These are phyloP conservation scores for Psammodynastes pulverulentus DNA, from an alignment of 2,113 vertebrate genomes.

Conservation along the genomic window DNA sequence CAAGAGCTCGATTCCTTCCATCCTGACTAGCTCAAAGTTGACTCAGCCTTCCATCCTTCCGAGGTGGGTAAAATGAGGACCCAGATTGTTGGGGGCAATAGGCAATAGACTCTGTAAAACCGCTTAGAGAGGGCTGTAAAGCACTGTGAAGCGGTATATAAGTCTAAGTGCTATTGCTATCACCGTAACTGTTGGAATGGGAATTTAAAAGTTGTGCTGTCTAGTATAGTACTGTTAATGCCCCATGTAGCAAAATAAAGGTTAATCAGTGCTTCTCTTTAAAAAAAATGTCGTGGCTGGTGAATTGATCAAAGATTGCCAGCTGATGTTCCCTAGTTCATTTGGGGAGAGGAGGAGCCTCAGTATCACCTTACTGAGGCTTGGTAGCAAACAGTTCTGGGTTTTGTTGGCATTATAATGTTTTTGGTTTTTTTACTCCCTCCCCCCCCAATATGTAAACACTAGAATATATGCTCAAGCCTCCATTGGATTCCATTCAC, in stretches of 20 bases:
- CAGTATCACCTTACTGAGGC: neutral
- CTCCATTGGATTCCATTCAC: neutral
- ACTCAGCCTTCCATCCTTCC: neutral
- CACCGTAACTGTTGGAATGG: neutral
- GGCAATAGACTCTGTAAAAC: neutral
- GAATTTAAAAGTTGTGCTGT: neutral
- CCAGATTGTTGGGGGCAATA: neutral
- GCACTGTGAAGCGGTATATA: neutral
- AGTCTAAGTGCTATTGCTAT: neutral
- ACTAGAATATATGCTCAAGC: neutral
- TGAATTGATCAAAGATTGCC: neutral
- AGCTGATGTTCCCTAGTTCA: neutral
- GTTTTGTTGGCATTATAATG: neutral
- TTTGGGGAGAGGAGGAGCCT: neutral
- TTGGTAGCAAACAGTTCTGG: neutral
- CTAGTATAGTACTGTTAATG: neutral
- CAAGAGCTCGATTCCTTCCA: neutral
- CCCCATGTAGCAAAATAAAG: neutral
- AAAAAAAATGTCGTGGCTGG: conserved; percentile 19
- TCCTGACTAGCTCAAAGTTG: neutral
- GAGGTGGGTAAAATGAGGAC: neutral
- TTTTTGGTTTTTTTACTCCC: neutral
- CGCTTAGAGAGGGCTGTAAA: neutral
- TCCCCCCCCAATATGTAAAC: neutral
- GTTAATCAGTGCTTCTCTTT: neutral